Percentiles rank a stretch among this genome's conserved stretches.
Conservation (phyloP, 92 coral and sea anemone species). For the Bergia puertoricense region DNA sequence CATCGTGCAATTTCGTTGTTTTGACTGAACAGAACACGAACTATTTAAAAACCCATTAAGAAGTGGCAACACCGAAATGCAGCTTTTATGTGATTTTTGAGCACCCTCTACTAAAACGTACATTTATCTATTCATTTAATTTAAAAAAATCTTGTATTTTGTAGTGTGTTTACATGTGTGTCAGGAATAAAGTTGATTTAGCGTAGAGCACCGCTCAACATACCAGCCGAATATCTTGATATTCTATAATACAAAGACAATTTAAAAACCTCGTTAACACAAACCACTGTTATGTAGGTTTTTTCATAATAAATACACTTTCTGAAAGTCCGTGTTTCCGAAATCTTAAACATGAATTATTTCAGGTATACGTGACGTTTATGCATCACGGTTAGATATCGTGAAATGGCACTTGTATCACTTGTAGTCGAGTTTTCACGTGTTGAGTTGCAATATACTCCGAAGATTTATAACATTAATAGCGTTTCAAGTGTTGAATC, state of each 20-base stretch:
- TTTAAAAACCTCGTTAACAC: background rate
- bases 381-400: background rate
- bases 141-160: conserved; percentile 4
- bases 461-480: background rate
- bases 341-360: background rate
- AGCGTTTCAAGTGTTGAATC: conserved; percentile 18
- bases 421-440: conserved; percentile 36
- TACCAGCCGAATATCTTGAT: conserved; percentile 18
- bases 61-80: conserved; percentile 26
- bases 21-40: conserved; percentile 34
- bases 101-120: background rate
- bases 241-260: background rate
- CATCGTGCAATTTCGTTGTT: conserved; percentile 28
- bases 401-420: conserved; percentile 8
- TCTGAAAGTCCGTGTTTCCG: conserved; percentile 9
- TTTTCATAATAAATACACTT: background rate
- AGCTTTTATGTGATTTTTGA: conserved; percentile 7
- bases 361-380: conserved; percentile 17
- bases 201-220: background rate
- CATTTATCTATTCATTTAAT: background rate
- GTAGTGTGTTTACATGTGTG: conserved; percentile 1
- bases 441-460: conserved; percentile 28
- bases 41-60: conserved; percentile 42
- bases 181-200: conserved; percentile 12
- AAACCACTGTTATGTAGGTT: background rate